These are phyloP conservation scores for Catharus ustulatus DNA, from an alignment of 2,797 vertebrate genomes.

Conservation along the genomic window DNA sequence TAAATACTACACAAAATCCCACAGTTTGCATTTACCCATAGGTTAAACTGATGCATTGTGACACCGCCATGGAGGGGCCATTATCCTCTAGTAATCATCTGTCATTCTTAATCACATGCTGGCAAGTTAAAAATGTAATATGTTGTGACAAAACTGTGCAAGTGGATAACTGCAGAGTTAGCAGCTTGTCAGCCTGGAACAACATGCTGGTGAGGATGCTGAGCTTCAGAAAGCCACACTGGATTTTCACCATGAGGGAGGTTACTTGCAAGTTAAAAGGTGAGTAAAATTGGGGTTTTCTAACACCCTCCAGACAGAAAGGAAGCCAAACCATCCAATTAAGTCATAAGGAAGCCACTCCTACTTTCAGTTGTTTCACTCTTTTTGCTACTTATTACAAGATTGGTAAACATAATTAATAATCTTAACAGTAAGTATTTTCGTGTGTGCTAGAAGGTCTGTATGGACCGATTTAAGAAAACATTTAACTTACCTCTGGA, in stretches of 20 bases:
- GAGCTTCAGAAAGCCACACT: background rate
- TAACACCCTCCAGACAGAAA: background rate
- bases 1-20: background rate
- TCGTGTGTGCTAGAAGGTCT: background rate
- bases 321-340: background rate
- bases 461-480: background rate
- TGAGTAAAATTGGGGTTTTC: background rate
- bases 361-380: background rate
- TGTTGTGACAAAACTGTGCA: slow-evolving; percentile 44
- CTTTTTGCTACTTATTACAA: background rate
- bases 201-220: background rate
- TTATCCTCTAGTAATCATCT: slow-evolving; percentile 49
- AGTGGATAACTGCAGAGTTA: slow-evolving; percentile 26
- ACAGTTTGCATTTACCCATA: background rate
- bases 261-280: background rate
- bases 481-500: background rate
- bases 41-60: slow-evolving; percentile 57
- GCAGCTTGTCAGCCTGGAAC: background rate
- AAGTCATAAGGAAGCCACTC: background rate
- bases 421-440: background rate
- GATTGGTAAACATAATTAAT: background rate
- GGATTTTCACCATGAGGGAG: background rate
- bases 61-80: slow-evolving; percentile 12
- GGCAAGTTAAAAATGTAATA: slow-evolving; percentile 21
- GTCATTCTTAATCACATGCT: slow-evolving; percentile 42